Evolutionary conservation across 2,113 vertebrate species (phyloP), one percentile per base, ranked within the genome.

Genomic region (Larimichthys crocea): DNA sequence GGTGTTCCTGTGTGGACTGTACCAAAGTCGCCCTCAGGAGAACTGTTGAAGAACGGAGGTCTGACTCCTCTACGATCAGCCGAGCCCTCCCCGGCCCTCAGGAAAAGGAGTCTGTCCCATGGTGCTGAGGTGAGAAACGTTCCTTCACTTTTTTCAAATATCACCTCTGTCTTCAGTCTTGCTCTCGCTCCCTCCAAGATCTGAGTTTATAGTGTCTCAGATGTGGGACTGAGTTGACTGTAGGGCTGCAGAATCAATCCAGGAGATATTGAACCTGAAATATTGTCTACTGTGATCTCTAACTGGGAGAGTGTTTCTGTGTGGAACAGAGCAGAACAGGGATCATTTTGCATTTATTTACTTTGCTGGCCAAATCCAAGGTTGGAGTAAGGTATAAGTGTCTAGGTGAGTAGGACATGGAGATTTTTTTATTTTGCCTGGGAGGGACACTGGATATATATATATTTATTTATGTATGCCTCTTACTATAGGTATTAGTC

Each of bases 1-100:
- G 96, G 90, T 94, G 93, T 94, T 90, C 94, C 97, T 91, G 96
- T 96, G 93, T 99, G 97, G 97, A 95, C 95, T 62, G 96, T 96
- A 71, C 94, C 97, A 93, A 97, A 97, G 94, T 97, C 97, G 0
- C 95, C 96, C 80, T 97, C 97, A 50, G 92, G 94, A 87, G 96
- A 97, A 72, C 95, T 94, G 83, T 89, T 97, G 94, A 98, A 96
- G 94, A 98, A 97, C 0, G 96, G 96, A 80, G 95, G 94, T 48
- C 89, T 96, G 86, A 95, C 96, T 87, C 96, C 97, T 80, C 93
- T 96, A 16, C 93, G 93, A 16, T 94, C 97, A 26, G 92, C 96
- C n/a, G 95, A 97, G 60, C 96, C 96, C 26, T 95, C 94, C 86
- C 94, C 95, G 26, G 63, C 91, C 20, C 94, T 96, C 83, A 96